Evolutionary conservation across 2,797 vertebrate species (phyloP).

Genomic region (Stomatorhinus walkeri): DNA sequence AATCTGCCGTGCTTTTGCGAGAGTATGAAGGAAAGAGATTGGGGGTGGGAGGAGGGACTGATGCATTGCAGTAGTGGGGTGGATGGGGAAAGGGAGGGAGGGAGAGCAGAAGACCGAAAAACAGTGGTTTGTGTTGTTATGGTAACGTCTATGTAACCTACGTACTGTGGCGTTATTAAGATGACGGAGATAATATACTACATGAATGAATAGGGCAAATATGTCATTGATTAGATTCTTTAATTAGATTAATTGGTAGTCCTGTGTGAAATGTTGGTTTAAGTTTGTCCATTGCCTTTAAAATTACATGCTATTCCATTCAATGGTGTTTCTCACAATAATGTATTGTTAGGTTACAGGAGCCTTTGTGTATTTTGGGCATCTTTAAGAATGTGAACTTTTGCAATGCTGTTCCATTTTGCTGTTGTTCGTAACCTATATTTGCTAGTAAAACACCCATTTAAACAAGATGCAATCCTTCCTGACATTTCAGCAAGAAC

Average conservation of each 20-base stretch:
- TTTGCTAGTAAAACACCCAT: background rate
- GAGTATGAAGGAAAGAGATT: conserved; percentile 26
- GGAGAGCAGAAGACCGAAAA: conserved; percentile 20
- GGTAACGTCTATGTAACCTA: conserved; percentile 33
- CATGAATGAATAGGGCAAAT: background rate
- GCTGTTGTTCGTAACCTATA: background rate
- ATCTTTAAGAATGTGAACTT: background rate
- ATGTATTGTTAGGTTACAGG: background rate
- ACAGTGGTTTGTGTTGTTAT: conserved; percentile 43
- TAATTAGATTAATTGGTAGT: background rate
- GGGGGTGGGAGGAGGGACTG: conserved; percentile 33
- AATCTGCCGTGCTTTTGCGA: conserved; percentile 34
- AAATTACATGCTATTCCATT: background rate
- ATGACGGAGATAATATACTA: background rate
- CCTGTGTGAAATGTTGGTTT: background rate
- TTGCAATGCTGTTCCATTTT: background rate
- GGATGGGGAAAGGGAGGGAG: conserved; percentile 25
- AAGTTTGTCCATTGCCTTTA: background rate
- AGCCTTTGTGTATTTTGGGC: background rate
- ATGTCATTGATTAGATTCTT: background rate
- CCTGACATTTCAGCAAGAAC: background rate
- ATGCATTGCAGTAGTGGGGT: conserved; percentile 46
- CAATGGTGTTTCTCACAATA: background rate
- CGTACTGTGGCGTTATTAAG: background rate
- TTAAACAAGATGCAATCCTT: background rate